phyloP scores from a whole-genome alignment of 92 coral and sea anemone genomes.

The Palythoa grandiflora region DNA sequence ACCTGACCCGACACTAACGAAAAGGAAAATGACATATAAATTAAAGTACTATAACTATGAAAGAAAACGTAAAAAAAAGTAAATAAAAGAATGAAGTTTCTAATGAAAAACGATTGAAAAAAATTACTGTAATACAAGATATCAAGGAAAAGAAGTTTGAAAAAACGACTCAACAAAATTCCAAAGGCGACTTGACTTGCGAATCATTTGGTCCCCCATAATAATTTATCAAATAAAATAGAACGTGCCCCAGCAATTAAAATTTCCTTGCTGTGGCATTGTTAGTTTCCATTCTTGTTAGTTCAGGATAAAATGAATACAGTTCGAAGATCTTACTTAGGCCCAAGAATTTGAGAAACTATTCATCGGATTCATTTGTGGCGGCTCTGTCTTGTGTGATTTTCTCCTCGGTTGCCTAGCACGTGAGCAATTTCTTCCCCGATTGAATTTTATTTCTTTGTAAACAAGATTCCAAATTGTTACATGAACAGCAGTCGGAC shows the following conservation, averaged over 20 bases:
- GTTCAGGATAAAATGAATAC: constrained; percentile 23
- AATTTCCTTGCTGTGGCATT: too few species aligned
- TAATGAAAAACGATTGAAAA: constrained; percentile 52
- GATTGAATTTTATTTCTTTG: constrained; percentile 44
- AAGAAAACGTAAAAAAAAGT: constrained; percentile 28
- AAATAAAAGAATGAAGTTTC: constrained; percentile 47
- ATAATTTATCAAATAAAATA: too few species aligned
- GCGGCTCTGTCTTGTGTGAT: constrained; percentile 33
- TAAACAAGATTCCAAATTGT: constrained; percentile 47
- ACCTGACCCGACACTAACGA: too few species aligned
- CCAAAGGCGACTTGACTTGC: constrained; percentile 10
- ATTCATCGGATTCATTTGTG: constrained; percentile 47
- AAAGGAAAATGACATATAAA: too few species aligned
- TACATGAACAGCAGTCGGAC: neutral
- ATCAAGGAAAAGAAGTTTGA: constrained; percentile 23
- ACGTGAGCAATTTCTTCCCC: constrained; percentile 38
- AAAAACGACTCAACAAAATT: constrained; percentile 1
- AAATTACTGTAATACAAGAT: constrained; percentile 44
- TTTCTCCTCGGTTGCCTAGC: constrained; percentile 39
- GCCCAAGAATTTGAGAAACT: constrained; percentile 35
- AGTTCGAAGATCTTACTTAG: constrained; percentile 38
- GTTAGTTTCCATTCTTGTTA: neutral
- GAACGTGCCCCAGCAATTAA: too few species aligned
- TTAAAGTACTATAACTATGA: neutral
- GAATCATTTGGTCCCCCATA: too few species aligned